phyloP scores from a whole-genome alignment of 1,140 invertebrate genomes.

The Hestina assimilis region DNA sequence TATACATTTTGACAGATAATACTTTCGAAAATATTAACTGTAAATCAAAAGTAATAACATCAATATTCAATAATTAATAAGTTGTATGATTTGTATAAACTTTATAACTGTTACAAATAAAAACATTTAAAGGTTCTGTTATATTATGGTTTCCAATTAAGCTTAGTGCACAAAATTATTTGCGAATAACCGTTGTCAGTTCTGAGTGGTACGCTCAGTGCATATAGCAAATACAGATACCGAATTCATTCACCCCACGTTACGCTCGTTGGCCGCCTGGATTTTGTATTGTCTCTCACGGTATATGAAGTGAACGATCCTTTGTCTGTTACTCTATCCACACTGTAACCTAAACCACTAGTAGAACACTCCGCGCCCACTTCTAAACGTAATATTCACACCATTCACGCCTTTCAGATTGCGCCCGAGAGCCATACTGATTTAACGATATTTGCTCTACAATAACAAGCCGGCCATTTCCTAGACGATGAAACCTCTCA shows the following conservation, averaged over 20 bases:
- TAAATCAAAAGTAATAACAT: not conserved
- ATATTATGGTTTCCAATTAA: no score
- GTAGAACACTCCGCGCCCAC: constrained; percentile 52
- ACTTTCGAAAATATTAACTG: not conserved
- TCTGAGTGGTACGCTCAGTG: constrained; percentile 17
- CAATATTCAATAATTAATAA: not conserved
- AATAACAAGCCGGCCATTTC: constrained; percentile 45
- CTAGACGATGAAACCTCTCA: constrained; percentile 39
- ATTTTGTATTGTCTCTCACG: constrained; percentile 57
- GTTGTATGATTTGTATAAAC: no score
- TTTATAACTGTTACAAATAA: no score
- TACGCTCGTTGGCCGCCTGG: constrained; percentile 48
- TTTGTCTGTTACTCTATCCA: constrained; percentile 65
- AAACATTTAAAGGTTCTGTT: no score
- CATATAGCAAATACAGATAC: constrained; percentile 44
- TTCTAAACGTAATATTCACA: constrained; percentile 45
- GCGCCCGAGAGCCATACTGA: constrained; percentile 41
- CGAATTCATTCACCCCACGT: constrained; percentile 63
- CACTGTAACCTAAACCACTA: constrained; percentile 55
- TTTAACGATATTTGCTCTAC: constrained; percentile 58
- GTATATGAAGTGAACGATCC: constrained; percentile 55
- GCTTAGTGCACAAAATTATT: not conserved
- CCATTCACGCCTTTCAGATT: constrained; percentile 40
- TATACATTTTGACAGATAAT: not conserved
- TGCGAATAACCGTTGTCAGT: constrained; percentile 8